Evolutionary conservation across 2,888 invertebrate species (phyloP), one percentile per base, ranked within the genome.

Genomic region (Gortyna flavago): DNA sequence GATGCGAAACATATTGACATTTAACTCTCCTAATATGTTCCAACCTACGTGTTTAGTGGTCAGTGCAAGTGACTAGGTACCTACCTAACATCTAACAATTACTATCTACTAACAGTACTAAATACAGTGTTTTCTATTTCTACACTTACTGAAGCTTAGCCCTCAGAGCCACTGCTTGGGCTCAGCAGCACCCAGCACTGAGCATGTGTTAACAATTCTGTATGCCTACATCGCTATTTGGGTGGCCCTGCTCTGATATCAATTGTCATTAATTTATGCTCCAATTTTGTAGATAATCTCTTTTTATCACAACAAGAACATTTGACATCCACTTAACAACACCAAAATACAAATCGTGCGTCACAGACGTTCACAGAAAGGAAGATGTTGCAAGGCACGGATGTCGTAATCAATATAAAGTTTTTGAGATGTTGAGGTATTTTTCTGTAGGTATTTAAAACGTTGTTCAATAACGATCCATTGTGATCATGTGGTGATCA

Each of bases 361-460:
- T 86, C 79, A 88, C 81, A 75, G 84, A 88, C 89, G 80, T 85
- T 87, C 85, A 90, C 88, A 88, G 85, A 90, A 87, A 85, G 85
- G 88, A 89, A 86, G 80, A 90, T 89, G 87, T 90, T 91, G 91
- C 91, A 80, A 88, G 90, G 89, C 89, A 89, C 92, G 91, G 91
- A 92, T 91, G 90, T 87, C 51, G 73, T 75, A 80, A 76, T 68
- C 29, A 65, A 73, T 65, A 70, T 72, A 38, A 71, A 80, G 65
- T 77, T 76, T 76, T 66, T 66, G 68, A 74, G 54, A 78, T 74
- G 41, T 72, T 44, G 41, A 75, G 65, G n/a, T 73, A 62, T 79
- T 71, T 72, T 68, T 72, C 72, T 75, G 66, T 71, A 57, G 35
- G 48, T 75, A 77, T 85, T 78, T 64, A 70, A 85, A 73, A 78